Base-by-base conservation (phyloP, 2,888 invertebrate genomes). In the Lysandra bellargus region DNA sequence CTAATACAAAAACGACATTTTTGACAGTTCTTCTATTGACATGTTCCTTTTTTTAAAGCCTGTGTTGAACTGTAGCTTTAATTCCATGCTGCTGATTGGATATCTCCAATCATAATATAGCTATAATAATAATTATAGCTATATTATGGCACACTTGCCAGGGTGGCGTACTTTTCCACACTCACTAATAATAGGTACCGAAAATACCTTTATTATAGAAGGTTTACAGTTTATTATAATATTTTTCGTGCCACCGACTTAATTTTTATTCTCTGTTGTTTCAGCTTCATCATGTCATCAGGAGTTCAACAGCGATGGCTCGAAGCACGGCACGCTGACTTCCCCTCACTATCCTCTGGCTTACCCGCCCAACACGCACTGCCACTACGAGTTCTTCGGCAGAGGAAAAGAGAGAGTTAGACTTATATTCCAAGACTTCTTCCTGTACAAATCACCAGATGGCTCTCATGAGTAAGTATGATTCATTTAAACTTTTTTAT, bases 381-480 rank as follows among this genome's bases (percentile, higher is more conserved):
- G 99, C 92, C 96, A 97, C 86, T 99, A 98, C 91, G 98, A 98
- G 88, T 99, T 99, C 91, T 97, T 97, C 87, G 98, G 98, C 73
- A 95, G 97, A 83, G 97, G 97, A 79, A 97, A 97, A 84, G 98
- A 99, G 90, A 95, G 98, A 86, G 97, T 98, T 83, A 97, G 98
- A 95, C 96, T 98, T 88, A 95, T 96, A 85, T 98, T 98, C 94
- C 96, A 96, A 88, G 97, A 98, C 90, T 98, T 98, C 91, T 97
- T 97, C 92, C 95, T 98, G 83, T 96, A 96, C 88, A 96, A 96
- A 90, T 95, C 96, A 57, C 89, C 95, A 60, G 96, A 96, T 84
- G 95, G 95, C 83, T 89, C 95, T 78, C 95, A 95, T 87, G 96
- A 96, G 97, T 97, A 92, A 95, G 40, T 40, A 40, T 40, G 40